Conservation (phyloP, 1,140 invertebrate genomes). For the Caerostris extrusa region DNA sequence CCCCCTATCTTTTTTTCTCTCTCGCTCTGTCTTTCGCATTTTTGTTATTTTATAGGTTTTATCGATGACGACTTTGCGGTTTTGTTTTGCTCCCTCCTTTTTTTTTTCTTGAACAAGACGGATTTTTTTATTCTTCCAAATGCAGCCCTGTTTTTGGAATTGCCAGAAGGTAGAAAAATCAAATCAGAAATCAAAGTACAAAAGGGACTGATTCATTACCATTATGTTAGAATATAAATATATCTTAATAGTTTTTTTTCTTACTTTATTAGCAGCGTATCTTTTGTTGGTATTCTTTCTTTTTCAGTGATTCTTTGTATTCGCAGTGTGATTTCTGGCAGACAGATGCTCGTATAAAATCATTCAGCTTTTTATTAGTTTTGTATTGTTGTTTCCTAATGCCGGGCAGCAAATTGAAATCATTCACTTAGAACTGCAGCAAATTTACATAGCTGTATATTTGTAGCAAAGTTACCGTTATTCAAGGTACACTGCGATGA, state of each 20-base stretch:
- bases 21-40: neutral
- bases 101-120: neutral
- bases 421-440: too few species aligned
- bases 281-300: too few species aligned
- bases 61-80: slow-evolving; percentile 20
- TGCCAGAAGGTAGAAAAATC: neutral
- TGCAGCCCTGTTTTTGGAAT: neutral
- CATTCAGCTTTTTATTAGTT: too few species aligned
- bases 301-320: too few species aligned
- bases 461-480: too few species aligned
- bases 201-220: neutral
- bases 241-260: neutral
- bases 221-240: neutral
- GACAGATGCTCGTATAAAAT: too few species aligned
- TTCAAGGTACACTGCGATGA: too few species aligned
- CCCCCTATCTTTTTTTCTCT: neutral
- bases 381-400: too few species aligned
- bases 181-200: neutral
- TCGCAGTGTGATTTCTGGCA: too few species aligned
- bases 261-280: too few species aligned
- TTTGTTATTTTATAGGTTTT: neutral
- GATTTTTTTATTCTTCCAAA: neutral
- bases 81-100: neutral
- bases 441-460: too few species aligned
- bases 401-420: too few species aligned